Base-by-base conservation (phyloP, 2,888 invertebrate genomes). In the Apamea sordens region DNA sequence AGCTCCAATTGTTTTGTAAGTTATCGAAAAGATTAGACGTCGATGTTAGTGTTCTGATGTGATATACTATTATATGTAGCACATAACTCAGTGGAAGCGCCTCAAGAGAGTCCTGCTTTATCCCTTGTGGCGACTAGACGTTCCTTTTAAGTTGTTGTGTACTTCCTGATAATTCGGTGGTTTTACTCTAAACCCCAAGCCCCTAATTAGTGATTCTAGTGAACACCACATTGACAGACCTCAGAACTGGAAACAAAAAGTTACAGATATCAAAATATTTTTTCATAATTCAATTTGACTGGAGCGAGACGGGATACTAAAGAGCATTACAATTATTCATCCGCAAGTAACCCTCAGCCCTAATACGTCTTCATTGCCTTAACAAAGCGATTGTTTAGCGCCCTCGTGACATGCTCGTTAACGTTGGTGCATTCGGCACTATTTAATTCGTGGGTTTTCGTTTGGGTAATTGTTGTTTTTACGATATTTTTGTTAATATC, bases 381-480 rank as follows among this genome's bases (percentile, higher is more conserved):
- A 85, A 89, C 88, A 89, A 89, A 87, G 86, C 86, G 69, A 86
- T 87, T 89, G 89, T 84, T 87, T 86, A 83, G 80, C 82, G 69
- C 68, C 72, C 79, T 76, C 70, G 68, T 47, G n/a, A 59, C 36
- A 11, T 65, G 11, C 72, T 21, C 79, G 69, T 84, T 83, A 83
- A 74, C 41, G 41, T 21, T 67, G 28, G 15, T 24, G 61, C 41
- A 76, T 79, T 83, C 21, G 71, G 2, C 1, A 61, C 74, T 77
- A 1, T 41, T 63, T 70, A 0, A 28, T 8, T 36, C 0, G 4
- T 44, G 7, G 13, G 2, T 18, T 74, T 68, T 53, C 0, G 1
- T 36, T 36, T 36, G 36, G 36, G 5, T 36, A 36, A 36, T 36
- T 5, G 36, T 36, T 36, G 36, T 36, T 36, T 36, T 36, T 36